Evolutionary conservation across 2,113 vertebrate species (phyloP), one percentile per base, ranked within the genome.

Genomic region (Rousettus leschenaultii): DNA sequence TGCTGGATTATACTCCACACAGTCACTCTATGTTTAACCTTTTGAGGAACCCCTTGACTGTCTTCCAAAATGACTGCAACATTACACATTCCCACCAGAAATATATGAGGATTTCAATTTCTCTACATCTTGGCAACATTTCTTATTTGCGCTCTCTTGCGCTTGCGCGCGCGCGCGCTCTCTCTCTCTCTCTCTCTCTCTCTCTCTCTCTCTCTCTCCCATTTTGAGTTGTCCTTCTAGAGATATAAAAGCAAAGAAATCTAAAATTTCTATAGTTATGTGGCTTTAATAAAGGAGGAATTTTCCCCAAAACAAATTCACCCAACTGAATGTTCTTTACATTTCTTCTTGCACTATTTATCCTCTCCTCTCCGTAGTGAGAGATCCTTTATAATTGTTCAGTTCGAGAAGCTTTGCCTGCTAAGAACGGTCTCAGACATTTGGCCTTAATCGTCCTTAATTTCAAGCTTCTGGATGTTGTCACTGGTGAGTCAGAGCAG

Each of bases 161-260:
- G n/a, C n/a, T 87, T 22, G 45, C 45, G 1, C 8, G 7, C 43
- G 7, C 43, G 43, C 9, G 45, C 9, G 7, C 13, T 13, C 12
- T 48, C 48, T 48, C 48, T 48, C 48, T 48, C 48, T 48, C 48
- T 48, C 48, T 48, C 2, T 48, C 48, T 14, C 13, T 48, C 48
- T 48, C 13, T 13, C 48, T 51, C 51, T 51, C 51, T 15, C 14
- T 51, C 51, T 51, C 51, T 51, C 28, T 66, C 30, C 65, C 91
- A n/a, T 89, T 91, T 89, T 78, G 43, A 71, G 84, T 82, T 65
- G 94, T 89, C 38, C 61, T 96, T 68, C 59, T 55, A 51, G 73
- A 15, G 43, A 82, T 90, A 80, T 65, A 53, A 92, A 95, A 97
- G 26, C 82, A 95, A 91, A 95, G 28, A 65, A 91, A 78, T 61